Evolutionary conservation across 2,113 vertebrate species (phyloP).

Genomic region (Onychostoma macrolepis): DNA sequence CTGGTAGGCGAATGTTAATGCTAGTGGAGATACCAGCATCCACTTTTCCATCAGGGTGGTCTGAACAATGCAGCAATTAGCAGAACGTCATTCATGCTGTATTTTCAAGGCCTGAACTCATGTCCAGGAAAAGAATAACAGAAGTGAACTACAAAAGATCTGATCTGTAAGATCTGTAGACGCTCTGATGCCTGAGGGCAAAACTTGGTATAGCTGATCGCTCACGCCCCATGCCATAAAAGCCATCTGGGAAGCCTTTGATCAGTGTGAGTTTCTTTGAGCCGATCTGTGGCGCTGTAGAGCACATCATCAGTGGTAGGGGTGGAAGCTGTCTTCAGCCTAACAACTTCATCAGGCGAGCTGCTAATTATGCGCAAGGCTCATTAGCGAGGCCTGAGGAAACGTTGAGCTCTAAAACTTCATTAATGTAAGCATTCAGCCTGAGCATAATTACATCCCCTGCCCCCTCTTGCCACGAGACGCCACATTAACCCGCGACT

Average conservation of each 20-base stretch:
- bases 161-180: constrained; percentile 27
- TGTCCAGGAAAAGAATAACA: constrained; percentile 17
- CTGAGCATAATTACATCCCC: constrained; percentile 64
- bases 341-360: constrained; percentile 66
- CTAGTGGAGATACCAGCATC: background rate
- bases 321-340: constrained; percentile 47
- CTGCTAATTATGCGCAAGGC: constrained; percentile 66
- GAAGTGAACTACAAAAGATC: constrained; percentile 16
- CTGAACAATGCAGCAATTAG: background rate
- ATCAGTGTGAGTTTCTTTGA: constrained; percentile 23
- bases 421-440: constrained; percentile 69
- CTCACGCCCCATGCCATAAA: background rate
- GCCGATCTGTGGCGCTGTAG: constrained; percentile 19
- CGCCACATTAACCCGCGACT: constrained; percentile 63
- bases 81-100: background rate
- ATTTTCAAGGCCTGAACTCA: background rate
- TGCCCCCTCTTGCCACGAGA: constrained; percentile 63
- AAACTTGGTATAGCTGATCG: background rate
- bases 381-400: constrained; percentile 69
- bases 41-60: background rate
- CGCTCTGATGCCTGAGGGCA: constrained; percentile 8
- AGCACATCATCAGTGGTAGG: constrained; percentile 7
- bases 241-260: constrained; percentile 31
- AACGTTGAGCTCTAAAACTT: constrained; percentile 66
- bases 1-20: background rate